These are phyloP conservation scores for Heliopora coerulea DNA, from an alignment of 92 coral and sea anemone genomes.

Conservation along the genomic window DNA sequence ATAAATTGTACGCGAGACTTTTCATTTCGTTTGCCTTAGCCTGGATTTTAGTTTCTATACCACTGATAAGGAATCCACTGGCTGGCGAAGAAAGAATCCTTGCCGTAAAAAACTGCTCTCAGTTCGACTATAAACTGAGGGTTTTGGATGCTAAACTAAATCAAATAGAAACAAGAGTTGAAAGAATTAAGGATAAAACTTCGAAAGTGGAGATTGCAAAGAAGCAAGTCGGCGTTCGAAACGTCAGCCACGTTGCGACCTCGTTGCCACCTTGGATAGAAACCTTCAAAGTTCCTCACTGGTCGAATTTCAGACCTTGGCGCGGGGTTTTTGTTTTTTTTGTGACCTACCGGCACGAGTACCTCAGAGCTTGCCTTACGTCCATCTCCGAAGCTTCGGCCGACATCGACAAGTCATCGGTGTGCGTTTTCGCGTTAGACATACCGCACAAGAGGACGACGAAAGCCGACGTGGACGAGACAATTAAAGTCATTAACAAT, in stretches of 20 bases:
- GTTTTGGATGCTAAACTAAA: not conserved
- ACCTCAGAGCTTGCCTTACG: conserved; percentile 76
- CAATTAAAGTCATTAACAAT: conserved; percentile 73
- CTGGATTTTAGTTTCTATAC: too few species aligned
- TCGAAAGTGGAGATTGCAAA: not conserved
- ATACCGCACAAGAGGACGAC: conserved; percentile 62
- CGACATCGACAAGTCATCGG: conserved; percentile 73
- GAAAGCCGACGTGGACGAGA: conserved; percentile 75
- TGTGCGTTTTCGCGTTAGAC: conserved; percentile 83
- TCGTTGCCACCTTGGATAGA: conserved; percentile 26
- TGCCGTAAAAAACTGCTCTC: not conserved
- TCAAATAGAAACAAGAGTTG: not conserved
- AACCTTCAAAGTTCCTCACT: conserved; percentile 17
- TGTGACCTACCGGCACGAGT: conserved; percentile 82
- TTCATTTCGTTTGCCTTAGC: not conserved
- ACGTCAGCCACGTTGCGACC: not conserved
- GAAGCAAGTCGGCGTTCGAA: not conserved
- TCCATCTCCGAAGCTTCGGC: conserved; percentile 74
- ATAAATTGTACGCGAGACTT: not conserved
- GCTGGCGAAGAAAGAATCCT: too few species aligned
- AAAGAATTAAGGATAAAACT: not conserved
- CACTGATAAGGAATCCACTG: too few species aligned
- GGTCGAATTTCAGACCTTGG: conserved; percentile 30
- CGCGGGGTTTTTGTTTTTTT: conserved; percentile 56
- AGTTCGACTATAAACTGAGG: not conserved